Conservation (phyloP, 2,888 invertebrate genomes). For the Belgica antarctica region DNA sequence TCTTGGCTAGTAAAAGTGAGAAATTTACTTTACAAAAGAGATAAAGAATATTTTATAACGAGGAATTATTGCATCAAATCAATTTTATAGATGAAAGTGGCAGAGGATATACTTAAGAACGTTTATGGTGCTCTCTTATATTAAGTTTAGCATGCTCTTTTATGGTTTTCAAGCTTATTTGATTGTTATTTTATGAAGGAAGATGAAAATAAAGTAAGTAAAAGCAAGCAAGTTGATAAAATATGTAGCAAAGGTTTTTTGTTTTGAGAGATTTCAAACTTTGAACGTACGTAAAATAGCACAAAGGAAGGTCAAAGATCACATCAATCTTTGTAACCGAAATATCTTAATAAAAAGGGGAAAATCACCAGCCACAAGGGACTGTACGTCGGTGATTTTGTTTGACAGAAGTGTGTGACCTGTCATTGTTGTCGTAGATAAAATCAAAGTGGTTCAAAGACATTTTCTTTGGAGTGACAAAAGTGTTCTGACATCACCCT, state of each 20-base stretch:
- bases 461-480: too few relatives aligned
- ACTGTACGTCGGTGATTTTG: too few relatives aligned
- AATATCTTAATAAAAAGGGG: too few relatives aligned
- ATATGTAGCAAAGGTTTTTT: background rate
- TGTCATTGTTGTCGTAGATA: too few relatives aligned
- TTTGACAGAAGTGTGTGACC: too few relatives aligned
- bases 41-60: conserved; percentile 9
- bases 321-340: conserved; percentile 15
- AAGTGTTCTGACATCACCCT: too few relatives aligned
- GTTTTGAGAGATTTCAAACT: background rate
- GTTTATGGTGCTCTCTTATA: conserved; percentile 28
- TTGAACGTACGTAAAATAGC: background rate
- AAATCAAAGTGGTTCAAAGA: too few relatives aligned
- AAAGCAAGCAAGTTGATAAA: background rate
- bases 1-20: background rate
- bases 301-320: too few relatives aligned
- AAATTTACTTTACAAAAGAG: background rate
- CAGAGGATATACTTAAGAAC: conserved; percentile 20
- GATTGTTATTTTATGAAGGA: conserved; percentile 4
- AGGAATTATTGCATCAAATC: conserved; percentile 5
- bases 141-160: conserved; percentile 21
- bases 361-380: too few relatives aligned
- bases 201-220: background rate
- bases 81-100: conserved; percentile 9
- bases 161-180: background rate